Base-by-base conservation (phyloP, 2,113 vertebrate species). In the Tretioscincus oriximinensis region DNA sequence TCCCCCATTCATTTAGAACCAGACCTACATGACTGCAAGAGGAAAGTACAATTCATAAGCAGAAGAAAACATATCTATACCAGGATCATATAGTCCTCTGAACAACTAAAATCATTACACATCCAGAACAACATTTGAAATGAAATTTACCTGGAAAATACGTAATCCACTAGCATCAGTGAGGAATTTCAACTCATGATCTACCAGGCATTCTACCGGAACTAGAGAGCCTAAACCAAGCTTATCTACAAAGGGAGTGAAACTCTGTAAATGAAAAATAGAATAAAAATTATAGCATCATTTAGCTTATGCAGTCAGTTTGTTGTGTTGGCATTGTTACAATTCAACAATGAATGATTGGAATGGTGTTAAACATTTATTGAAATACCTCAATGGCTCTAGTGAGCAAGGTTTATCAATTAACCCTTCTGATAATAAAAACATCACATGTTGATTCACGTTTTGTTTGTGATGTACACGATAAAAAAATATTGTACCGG, bases 171-270 rank as follows among this genome's bases (percentile, higher is more conserved):
- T 97, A 86, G 96, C 96, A 92, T 98, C 97, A 49, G 97, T 94
- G 21, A 99, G 93, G 91, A 99, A 99, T 63, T 96, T 95, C 87
- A 98, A 94, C 75, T 95, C 96, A 90, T 94, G 96, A 86, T 94
- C 96, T 92, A 97, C 94, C 91, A 99, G 98, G 89, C 97, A 99
- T 90, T 99, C 97, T 54, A 99, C 96, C 75, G 98, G 97, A 92
- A 99, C 96, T 81, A 98, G 87, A 60, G 97, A 93, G 24, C 97
- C 97, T 87, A 99, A 94, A 70, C 98, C 98, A 85, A 99, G 92
- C 82, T 96, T 97, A 94, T 99, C 98, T 90, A 99, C 97, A 24
- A 99, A 91, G 41, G 95, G 94, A 91, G 95, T 96, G 87, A 96
- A 96, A 73, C 95, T 96, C 95, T 96, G 92, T 84, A 80, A 93